Evolutionary conservation across 2,888 invertebrate species (phyloP).

Genomic region (Serripes groenlandicus): DNA sequence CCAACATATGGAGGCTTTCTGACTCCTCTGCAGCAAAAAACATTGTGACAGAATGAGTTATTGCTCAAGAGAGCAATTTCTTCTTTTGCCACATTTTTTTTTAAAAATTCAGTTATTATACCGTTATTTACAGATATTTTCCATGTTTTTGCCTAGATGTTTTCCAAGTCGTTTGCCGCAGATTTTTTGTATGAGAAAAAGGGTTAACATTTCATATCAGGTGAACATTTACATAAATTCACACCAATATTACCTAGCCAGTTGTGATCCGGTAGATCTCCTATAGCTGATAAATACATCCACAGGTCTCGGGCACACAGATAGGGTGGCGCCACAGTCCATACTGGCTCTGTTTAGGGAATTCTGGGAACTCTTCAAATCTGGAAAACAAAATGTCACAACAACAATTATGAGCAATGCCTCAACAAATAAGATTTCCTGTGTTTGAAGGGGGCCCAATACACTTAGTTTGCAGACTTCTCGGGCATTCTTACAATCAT

Average conservation of each 20-base stretch:
- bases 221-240: too few species aligned
- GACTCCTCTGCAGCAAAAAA: not conserved
- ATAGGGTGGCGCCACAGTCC: conserved; percentile 61
- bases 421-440: too few species aligned
- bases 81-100: not conserved
- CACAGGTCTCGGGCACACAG: conserved; percentile 68
- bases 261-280: conserved; percentile 98
- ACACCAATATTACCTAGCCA: conserved; percentile 93
- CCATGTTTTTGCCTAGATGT: too few species aligned
- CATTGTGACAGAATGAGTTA: not conserved
- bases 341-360: conserved; percentile 50
- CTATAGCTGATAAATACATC: conserved; percentile 99
- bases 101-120: not conserved
- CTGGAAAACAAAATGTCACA: conserved; percentile 4
- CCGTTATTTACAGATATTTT: too few species aligned
- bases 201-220: too few species aligned
- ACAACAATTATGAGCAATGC: too few species aligned
- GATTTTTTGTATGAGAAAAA: too few species aligned
- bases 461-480: too few species aligned
- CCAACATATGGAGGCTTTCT: not conserved
- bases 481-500: too few species aligned
- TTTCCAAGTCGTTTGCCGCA: too few species aligned
- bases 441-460: too few species aligned
- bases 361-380: conserved; percentile 21
- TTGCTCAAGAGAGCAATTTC: not conserved